Percentiles rank a stretch among this genome's conserved stretches.
Conservation (phyloP, 2,113 vertebrate species). For the Clarias gariepinus region DNA sequence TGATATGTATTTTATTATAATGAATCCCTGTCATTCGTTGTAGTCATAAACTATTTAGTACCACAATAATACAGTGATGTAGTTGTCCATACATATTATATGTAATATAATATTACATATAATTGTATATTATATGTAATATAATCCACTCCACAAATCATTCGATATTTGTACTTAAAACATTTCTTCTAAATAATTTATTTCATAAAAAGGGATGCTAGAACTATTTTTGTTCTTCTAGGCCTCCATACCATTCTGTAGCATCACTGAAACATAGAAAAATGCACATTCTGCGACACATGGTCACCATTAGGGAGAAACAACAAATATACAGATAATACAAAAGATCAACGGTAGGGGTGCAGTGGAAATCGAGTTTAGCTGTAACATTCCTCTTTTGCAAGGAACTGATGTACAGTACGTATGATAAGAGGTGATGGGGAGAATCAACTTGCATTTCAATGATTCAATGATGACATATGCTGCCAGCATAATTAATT, state of each 20-base stretch:
- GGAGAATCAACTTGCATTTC: not conserved
- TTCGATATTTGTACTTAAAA: not conserved
- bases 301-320: not conserved
- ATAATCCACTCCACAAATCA: too few relatives aligned
- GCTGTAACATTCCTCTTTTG: not conserved
- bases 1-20: not conserved
- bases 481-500: not conserved
- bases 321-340: not conserved
- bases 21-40: not conserved
- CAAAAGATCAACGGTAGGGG: not conserved
- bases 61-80: not conserved
- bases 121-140: too few relatives aligned
- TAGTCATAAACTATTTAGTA: not conserved
- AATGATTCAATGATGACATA: not conserved
- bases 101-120: too few relatives aligned
- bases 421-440: not conserved
- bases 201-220: not conserved
- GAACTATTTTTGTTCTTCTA: not conserved
- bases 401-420: not conserved
- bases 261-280: not conserved
- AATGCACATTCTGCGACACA: not conserved
- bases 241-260: not conserved
- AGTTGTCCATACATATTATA: not conserved
- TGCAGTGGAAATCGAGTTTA: not conserved
- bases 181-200: not conserved